Conservation (phyloP, 2,113 vertebrate species). For the Anhinga anhinga region DNA sequence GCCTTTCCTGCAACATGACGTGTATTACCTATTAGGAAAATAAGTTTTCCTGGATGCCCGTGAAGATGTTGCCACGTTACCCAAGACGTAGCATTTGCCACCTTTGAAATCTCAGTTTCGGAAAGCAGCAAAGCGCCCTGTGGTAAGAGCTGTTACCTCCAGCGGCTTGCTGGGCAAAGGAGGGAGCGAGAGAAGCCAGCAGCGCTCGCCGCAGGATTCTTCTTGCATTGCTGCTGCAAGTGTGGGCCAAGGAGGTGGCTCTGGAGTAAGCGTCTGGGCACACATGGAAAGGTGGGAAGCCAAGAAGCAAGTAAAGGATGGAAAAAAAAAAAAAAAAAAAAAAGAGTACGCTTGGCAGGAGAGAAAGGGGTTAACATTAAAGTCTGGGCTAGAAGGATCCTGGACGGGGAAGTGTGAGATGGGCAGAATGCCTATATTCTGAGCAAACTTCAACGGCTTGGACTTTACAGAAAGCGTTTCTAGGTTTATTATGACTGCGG, state of each 20-base stretch:
- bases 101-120: neutral
- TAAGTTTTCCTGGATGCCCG: neutral
- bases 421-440: neutral
- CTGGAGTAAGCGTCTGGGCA: neutral
- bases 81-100: neutral
- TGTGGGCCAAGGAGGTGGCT: too few species aligned
- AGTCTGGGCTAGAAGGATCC: neutral
- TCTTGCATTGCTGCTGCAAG: accelerated
- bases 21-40: neutral
- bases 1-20: accelerated
- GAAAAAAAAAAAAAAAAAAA: too few species aligned
- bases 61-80: neutral
- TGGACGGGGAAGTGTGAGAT: neutral
- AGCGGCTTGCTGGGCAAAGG: too few species aligned
- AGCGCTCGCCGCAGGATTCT: neutral
- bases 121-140: neutral
- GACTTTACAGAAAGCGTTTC: neutral
- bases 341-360: neutral
- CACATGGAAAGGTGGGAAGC: neutral
- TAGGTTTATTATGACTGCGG: neutral
- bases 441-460: neutral
- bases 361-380: neutral
- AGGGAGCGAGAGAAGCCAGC: neutral
- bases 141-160: neutral
- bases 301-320: neutral